Conservation (phyloP, 1,140 invertebrate species). For the Drosophila auraria region DNA sequence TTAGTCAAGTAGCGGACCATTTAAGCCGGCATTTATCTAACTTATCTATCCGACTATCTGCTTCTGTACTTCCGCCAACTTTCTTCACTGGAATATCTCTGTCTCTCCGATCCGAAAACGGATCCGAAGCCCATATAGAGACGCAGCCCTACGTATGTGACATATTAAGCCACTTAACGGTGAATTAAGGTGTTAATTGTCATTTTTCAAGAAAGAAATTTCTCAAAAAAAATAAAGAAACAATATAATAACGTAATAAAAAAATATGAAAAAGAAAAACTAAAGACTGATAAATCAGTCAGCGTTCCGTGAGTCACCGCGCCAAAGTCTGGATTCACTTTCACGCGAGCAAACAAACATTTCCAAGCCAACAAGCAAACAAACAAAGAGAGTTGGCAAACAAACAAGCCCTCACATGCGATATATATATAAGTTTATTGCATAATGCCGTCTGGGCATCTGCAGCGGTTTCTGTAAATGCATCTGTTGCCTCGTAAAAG, state of each 20-base stretch:
- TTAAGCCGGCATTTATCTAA: constrained; percentile 52
- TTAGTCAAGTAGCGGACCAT: constrained; percentile 59
- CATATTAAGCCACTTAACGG: constrained; percentile 73
- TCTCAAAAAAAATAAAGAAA: constrained; percentile 16
- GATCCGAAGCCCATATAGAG: constrained; percentile 40
- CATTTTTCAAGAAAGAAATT: constrained; percentile 43
- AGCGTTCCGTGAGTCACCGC: constrained; percentile 7
- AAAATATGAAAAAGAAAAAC: constrained; percentile 3
- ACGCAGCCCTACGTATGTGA: constrained; percentile 34
- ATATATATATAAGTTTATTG: constrained; percentile 22
- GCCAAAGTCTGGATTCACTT: constrained; percentile 45
- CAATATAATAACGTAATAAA: constrained; percentile 25
- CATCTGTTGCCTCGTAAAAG: constrained; percentile 20
- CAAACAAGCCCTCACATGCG: constrained; percentile 38
- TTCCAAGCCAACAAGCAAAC: constrained; percentile 28
- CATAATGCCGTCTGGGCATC: constrained; percentile 48
- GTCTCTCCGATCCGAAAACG: constrained; percentile 7
- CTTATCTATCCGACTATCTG: constrained; percentile 50
- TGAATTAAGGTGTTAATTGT: constrained; percentile 67
- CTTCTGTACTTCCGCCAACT: constrained; percentile 68
- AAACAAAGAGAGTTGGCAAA: constrained; percentile 7
- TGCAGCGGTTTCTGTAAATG: constrained; percentile 26
- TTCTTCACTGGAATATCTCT: constrained; percentile 38
- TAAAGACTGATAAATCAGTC: not conserved
- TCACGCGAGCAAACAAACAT: constrained; percentile 51